phyloP scores from a whole-genome alignment of 1,140 invertebrate genomes.

The Sycobia sp. region DNA sequence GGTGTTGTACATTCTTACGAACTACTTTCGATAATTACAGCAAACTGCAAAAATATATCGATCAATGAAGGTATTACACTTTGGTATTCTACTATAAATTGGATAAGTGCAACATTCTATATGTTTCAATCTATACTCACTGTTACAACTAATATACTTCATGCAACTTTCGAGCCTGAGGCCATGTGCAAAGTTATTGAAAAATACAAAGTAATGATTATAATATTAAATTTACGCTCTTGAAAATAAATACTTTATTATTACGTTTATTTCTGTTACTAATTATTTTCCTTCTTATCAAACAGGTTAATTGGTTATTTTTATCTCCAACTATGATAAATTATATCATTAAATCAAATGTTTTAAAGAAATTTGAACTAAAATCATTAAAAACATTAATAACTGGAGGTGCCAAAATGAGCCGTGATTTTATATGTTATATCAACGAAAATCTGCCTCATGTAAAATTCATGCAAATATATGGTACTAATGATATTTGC shows the following conservation, averaged over 20 bases:
- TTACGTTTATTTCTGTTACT: too few species aligned
- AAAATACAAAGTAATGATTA: conserved; percentile 39
- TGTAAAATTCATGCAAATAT: background rate
- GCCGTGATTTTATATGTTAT: conserved; percentile 4
- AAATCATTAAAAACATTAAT: conserved; percentile 1
- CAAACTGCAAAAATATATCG: background rate
- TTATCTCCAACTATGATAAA: background rate
- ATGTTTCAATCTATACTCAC: conserved; percentile 3
- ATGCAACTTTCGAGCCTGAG: conserved; percentile 31
- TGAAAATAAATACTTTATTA: background rate
- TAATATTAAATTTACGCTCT: background rate
- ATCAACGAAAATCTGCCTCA: too few species aligned
- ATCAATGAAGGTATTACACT: background rate
- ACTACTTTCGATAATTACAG: conserved; percentile 6
- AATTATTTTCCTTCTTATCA: background rate
- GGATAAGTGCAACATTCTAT: conserved; percentile 34
- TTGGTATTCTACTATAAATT: conserved; percentile 28
- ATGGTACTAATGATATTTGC: too few species aligned
- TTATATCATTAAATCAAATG: conserved; percentile 5
- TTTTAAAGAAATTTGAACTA: conserved; percentile 13
- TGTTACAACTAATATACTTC: conserved; percentile 26
- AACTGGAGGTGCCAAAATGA: conserved; percentile 9
- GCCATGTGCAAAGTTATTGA: conserved; percentile 38
- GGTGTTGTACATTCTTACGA: conserved; percentile 36
- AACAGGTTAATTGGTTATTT: conserved; percentile 10